phyloP scores from a whole-genome alignment of 1,140 invertebrate species.

The Agrilus planipennis region DNA sequence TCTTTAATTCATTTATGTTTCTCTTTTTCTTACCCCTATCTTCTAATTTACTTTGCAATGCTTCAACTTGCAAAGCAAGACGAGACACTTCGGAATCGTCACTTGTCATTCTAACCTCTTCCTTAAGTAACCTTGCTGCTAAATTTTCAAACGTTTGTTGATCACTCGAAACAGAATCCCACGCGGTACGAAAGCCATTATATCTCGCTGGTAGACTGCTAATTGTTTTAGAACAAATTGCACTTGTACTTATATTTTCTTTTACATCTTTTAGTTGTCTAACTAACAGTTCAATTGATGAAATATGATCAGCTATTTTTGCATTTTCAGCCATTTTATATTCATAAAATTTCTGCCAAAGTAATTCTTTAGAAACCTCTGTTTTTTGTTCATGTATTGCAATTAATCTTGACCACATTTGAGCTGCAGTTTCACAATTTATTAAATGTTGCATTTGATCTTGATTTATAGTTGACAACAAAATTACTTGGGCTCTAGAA shows the following conservation, averaged over 20 bases:
- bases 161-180: slow-evolving; percentile 14
- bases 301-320: too few relatives aligned
- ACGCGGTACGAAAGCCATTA: slow-evolving; percentile 17
- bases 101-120: slow-evolving; percentile 15
- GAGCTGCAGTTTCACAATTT: slow-evolving; percentile 22
- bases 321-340: too few relatives aligned
- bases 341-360: too few relatives aligned
- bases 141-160: slow-evolving; percentile 19
- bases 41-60: slow-evolving; percentile 8
- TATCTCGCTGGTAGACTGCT: too few relatives aligned
- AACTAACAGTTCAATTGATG: too few relatives aligned
- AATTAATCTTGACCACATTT: slow-evolving; percentile 29
- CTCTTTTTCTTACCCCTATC: neutral
- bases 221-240: too few relatives aligned
- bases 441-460: slow-evolving; percentile 26
- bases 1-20: slow-evolving; percentile 5
- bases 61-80: slow-evolving; percentile 4
- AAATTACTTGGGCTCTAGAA: too few relatives aligned
- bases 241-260: too few relatives aligned
- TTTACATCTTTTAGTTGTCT: slow-evolving; percentile 17
- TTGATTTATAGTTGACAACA: too few relatives aligned
- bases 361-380: too few relatives aligned
- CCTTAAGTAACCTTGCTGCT: slow-evolving; percentile 15
- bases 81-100: slow-evolving; percentile 4
- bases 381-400: slow-evolving; percentile 31